Conservation (phyloP, 2,888 invertebrate genomes). For the Tyria jacobaeae region DNA sequence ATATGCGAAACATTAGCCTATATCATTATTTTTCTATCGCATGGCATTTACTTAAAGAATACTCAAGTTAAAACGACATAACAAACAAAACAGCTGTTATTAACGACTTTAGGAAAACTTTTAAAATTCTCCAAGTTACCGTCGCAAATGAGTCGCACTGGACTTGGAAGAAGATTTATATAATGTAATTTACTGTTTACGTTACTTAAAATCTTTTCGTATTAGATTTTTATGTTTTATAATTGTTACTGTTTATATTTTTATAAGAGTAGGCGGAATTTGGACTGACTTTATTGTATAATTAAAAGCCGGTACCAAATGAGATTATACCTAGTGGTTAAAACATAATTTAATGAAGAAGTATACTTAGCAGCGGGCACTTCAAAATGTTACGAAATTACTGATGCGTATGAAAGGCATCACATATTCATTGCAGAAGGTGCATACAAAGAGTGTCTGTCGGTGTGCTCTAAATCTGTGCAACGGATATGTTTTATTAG, state of each 20-base stretch:
- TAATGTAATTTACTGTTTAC: constrained; percentile 65
- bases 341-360: not conserved
- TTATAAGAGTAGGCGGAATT: constrained; percentile 28
- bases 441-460: constrained; percentile 10
- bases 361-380: constrained; percentile 6
- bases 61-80: constrained; percentile 48
- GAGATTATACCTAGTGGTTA: constrained; percentile 24
- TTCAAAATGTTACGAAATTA: constrained; percentile 20
- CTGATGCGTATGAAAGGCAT: constrained; percentile 30
- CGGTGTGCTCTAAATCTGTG: constrained; percentile 13
- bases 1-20: not conserved
- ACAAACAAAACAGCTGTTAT: constrained; percentile 61
- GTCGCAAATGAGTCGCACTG: constrained; percentile 62
- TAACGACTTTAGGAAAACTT: constrained; percentile 63
- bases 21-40: not conserved
- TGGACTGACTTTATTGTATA: constrained; percentile 49
- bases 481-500: not conserved
- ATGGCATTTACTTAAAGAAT: constrained; percentile 9
- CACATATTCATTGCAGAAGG: constrained; percentile 24
- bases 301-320: constrained; percentile 47
- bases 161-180: constrained; percentile 60
- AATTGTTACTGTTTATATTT: constrained; percentile 53
- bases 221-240: constrained; percentile 63
- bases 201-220: constrained; percentile 60
- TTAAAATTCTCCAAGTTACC: constrained; percentile 56